phyloP scores from a whole-genome alignment of 2,113 vertebrate genomes.

The Romanogobio albipinnatus region DNA sequence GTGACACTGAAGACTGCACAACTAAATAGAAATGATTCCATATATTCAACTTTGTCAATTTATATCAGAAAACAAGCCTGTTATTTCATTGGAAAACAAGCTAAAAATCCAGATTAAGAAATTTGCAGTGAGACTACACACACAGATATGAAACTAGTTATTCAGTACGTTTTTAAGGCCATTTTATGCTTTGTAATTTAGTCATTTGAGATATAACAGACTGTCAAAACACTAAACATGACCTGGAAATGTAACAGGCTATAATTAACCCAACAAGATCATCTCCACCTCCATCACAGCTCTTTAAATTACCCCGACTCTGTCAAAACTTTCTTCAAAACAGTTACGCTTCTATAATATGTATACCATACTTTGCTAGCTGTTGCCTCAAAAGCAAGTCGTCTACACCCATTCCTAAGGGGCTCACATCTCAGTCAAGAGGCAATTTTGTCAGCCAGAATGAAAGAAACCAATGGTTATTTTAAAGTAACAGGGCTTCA shows the following conservation, averaged over 20 bases:
- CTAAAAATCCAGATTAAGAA: background rate
- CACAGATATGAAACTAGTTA: background rate
- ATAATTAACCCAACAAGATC: conserved; percentile 45
- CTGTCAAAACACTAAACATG: conserved; percentile 33
- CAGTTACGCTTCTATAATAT: background rate
- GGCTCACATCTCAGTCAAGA: conserved; percentile 21
- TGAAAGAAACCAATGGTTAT: conserved; percentile 53
- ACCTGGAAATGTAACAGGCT: conserved; percentile 34
- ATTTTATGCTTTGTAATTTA: background rate
- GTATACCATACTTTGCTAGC: background rate
- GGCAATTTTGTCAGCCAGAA: conserved; percentile 36
- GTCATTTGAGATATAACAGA: conserved; percentile 17
- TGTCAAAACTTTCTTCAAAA: conserved; percentile 23
- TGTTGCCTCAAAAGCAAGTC: background rate
- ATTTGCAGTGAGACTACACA: background rate
- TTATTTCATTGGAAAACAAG: background rate
- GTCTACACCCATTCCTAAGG: background rate
- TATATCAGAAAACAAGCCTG: background rate
- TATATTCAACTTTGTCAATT: background rate
- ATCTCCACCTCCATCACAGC: conserved; percentile 26
- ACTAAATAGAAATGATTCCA: background rate
- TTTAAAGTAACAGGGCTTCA: conserved; percentile 28
- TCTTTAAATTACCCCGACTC: conserved; percentile 36
- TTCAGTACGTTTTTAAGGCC: background rate
- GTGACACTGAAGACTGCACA: background rate